Base-by-base conservation (phyloP, 2,113 vertebrate species). In the Silurus asotus region DNA sequence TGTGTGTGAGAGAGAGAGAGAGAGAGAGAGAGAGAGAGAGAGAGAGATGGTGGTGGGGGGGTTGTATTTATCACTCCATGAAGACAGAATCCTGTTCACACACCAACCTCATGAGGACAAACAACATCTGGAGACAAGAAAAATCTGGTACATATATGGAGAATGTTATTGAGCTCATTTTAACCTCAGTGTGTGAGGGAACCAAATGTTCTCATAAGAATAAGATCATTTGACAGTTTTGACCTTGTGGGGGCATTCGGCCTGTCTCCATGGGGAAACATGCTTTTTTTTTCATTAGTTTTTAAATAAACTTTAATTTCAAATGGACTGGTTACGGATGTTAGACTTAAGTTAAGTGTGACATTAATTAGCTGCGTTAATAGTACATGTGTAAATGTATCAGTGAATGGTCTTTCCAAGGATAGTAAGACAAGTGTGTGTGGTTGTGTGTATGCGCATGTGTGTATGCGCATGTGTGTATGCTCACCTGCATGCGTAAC, bases 401-500 rank as follows among this genome's bases (percentile, higher is more conserved):
- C 10, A 64, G 56, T 58, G 56, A 14, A 62, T 28, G 64, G 28
- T 67, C 25, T 11, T 28, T 67, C 13, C 64, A 67, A 28, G 62
- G 23, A n/a, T 64, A n/a, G 13, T 49, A n/a, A 23, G 8, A 77
- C 11, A 25, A 55, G 15, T 1, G 5, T 53, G 48, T 53, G 20
- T 53, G 74, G 53, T 8, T 72, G 69, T 72, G 69, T 49, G 69
- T 65, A 2, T 70, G 56, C 69, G 28, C 23, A n/a, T 82, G 70
- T 83, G 70, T 69, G 82, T 87, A 37, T 85, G 83, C 67, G 83
- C 82, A 11, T 65, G 61, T 77, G 70, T 79, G 78, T 69, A 69
- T 87, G 88, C 11, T 69, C 72, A 76, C 28, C 28, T 86, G 58
- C 65, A 86, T 82, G 62, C 28, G 49, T 67, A 91, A 94, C 92